phyloP scores from a whole-genome alignment of 2,888 invertebrate genomes.

The Morpho achilles region DNA sequence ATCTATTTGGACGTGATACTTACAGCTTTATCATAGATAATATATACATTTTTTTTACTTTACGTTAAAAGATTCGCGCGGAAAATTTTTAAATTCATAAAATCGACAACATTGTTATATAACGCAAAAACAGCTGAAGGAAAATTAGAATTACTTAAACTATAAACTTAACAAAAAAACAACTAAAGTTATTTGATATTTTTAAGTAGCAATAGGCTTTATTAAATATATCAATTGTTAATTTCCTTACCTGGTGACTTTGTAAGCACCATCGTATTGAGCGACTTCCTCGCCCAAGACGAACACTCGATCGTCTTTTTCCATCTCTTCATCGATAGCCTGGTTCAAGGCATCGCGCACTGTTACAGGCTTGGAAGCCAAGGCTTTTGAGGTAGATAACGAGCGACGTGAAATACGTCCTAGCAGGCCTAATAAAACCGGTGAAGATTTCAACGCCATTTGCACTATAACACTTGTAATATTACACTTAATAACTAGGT shows the following conservation, averaged over 20 bases:
- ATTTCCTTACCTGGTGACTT: constrained; percentile 83
- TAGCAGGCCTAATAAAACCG: constrained; percentile 53
- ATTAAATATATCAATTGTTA: not conserved
- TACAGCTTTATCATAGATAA: too few relatives aligned
- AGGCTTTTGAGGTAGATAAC: constrained; percentile 62
- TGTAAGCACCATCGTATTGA: constrained; percentile 98
- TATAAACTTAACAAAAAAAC: not conserved
- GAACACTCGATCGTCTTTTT: constrained; percentile 93
- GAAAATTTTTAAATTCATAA: too few relatives aligned
- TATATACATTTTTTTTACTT: too few relatives aligned
- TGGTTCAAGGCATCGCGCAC: constrained; percentile 98
- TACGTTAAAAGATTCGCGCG: too few relatives aligned
- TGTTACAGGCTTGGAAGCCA: constrained; percentile 85
- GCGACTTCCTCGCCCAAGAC: constrained; percentile 98
- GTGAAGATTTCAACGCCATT: constrained; percentile 74
- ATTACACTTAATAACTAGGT: constrained; percentile 36
- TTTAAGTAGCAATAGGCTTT: not conserved
- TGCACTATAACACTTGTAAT: constrained; percentile 39
- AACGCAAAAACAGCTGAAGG: too few relatives aligned
- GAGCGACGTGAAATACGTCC: constrained; percentile 55
- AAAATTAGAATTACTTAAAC: too few relatives aligned
- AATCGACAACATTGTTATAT: too few relatives aligned
- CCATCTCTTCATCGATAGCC: constrained; percentile 98
- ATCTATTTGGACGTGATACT: too few relatives aligned
- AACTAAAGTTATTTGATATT: not conserved